Evolutionary conservation across 1,140 invertebrate genomes (phyloP), one percentile per base, ranked within the genome.

Genomic region (Sitophilus oryzae): DNA sequence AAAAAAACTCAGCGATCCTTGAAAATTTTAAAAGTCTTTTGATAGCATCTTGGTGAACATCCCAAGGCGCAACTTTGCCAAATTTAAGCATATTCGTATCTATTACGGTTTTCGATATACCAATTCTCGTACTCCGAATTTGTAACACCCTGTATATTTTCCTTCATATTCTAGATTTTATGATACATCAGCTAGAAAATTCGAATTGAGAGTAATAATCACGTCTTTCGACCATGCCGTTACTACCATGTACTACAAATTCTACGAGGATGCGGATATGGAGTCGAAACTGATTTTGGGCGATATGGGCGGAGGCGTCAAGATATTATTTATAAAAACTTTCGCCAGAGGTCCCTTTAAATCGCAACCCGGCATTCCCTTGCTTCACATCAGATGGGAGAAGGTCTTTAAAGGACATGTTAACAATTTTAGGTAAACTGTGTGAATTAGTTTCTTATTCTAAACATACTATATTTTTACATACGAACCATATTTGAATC

Each of bases 171-270:
- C 1, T 30, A 74, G 83, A 57, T 86, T 88, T 69, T 86, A 86
- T 63, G 84, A 87, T 61, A 82, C 79, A 10, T 80, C 79, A 1
- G 83, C 81, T 4, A 79, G 77, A 19, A 84, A 83, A 35, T 86
- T 86, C 65, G 79, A 79, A 19, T 66, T 85, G 9, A 75, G 82
- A 45, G 76, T 85, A 25, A 66, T 69, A 70, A 77, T 82, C 21
- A 74, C 73, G 5, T 79, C 76, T 35, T 69, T 81, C 61, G 76
- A 80, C 3, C 73, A 74, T 57, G 78, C 76, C 64, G 73, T 74
- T 9, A 74, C 63, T 50, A 77, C 76, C 2, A 82, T 86, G 81
- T 66, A 76, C 61, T 87, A 86, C 65, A 74, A 77, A 46, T 85
- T 84, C 61, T 71, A 74, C 61, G 68, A 72, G 51, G 76, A 79